Evolutionary conservation across 2,888 invertebrate species (phyloP), one percentile per base, ranked within the genome.

Genomic region (Myopa tessellatipennis): DNA sequence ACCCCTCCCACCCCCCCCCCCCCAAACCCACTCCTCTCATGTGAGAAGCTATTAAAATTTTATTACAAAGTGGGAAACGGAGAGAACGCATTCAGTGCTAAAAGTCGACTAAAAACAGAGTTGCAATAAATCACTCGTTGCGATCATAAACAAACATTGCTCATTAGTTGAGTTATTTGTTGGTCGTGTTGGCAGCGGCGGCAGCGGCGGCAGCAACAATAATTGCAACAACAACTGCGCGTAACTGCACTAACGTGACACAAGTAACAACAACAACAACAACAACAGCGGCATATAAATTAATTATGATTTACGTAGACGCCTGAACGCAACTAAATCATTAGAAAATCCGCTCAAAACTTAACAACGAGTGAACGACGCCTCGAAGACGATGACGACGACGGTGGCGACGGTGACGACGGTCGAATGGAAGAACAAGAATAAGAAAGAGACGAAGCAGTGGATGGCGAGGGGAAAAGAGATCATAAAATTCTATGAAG

Each of bases 241-340:
- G 34, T 36, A 36, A 45, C 45, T 18, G 26, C 70, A 8, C 26
- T 14, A 45, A 40, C 7, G 52, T 14, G 34, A 52, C 69, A 18
- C 8, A 26, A 50, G 12, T n/a, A 50, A 69, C 69, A 71, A 71
- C 10, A 71, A 4, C 16, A 58, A 71, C 14, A 34, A 34, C 65
- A 38, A 36, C 55, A 70, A 70, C 55, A 16, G 45, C 16, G 16
- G 55, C 52, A 68, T 38, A 68, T 69, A 61, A 75, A 75, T 75
- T 75, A 75, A 75, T 75, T 82, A 83, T 86, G 85, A 85, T 85
- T 85, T 85, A 86, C 83, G 81, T 63, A 80, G 84, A 80, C 82
- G 85, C 82, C 85, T 83, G 84, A 80, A 82, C 82, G 83, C 83
- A 84, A 81, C 84, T 83, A 85, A 87, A 87, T 85, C 87, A 87